Base-by-base conservation (phyloP, 2,888 invertebrate genomes). In the Dastarcus helophoroides region DNA sequence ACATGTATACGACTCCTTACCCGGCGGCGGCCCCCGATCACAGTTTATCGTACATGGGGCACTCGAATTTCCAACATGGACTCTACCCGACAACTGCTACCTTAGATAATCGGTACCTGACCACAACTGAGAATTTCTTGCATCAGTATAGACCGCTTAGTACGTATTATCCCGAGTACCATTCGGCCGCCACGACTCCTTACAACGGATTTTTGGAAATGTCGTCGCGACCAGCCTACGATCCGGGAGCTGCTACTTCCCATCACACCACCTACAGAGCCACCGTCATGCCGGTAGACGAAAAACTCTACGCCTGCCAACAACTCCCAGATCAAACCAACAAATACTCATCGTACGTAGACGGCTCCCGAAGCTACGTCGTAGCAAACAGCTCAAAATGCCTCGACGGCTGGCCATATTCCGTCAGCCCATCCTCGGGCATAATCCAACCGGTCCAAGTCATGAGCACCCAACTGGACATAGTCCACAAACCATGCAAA, bases 131-230 rank as follows among this genome's bases (percentile, higher is more conserved):
- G 51, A 88, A 88, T 53, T 71, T 90, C 48, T 89, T 89, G 67
- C 81, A 84, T 54, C 88, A 89, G 60, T 90, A 90, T 62, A 76
- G 89, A 40, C 80, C 88, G n/a, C 62, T 90, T 27, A 81, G 86
- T 21, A 71, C 76, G 3, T 88, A 89, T 57, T 83, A 83, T 51
- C 76, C 81, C 1, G 79, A 80, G 26, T 80, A 81, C 47, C 77
- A 77, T 46, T 79, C 80, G 44, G 72, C 79, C 23, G 71, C 80
- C 4, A 69, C 78, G 3, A 64, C 69, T 31, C 66, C 71, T 2
- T 80, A 80, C 51, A 88, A 88, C 49, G 88, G 88, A 3, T 89
- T 89, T 60, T 67, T 89, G 35, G 82, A 82, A 50, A 79, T 81
- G 40, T 72, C 79, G 1, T 67, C 78, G 6, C 69, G 77, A 11